phyloP scores from a whole-genome alignment of 92 coral and sea anemone species.

The Actinernus sp. region DNA sequence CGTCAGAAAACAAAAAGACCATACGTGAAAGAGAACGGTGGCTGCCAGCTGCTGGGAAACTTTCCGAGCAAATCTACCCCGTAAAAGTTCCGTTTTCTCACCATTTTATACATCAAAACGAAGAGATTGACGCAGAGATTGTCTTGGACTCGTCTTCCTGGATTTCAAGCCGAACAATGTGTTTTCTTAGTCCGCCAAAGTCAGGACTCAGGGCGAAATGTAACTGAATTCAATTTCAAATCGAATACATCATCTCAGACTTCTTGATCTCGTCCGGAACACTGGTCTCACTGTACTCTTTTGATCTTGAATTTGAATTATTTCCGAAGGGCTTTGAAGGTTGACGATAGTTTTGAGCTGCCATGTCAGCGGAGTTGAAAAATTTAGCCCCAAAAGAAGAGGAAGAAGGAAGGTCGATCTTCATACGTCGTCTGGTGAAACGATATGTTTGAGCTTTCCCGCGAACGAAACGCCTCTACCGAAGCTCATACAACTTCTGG shows the following conservation, averaged over 20 bases:
- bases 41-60: conserved; percentile 50
- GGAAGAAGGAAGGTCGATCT: conserved; percentile 78
- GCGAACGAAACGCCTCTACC: conserved; percentile 79
- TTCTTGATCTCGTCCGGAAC: conserved; percentile 16
- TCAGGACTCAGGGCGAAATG: too few species aligned
- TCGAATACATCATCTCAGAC: too few species aligned
- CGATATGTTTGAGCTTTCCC: conserved; percentile 86
- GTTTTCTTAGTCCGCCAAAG: conserved; percentile 5
- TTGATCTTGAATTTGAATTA: conserved; percentile 2
- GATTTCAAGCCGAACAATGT: conserved; percentile 5
- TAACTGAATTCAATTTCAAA: too few species aligned
- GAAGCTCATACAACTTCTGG: conserved; percentile 80
- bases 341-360: not conserved
- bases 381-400: conserved; percentile 70
- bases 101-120: conserved; percentile 23
- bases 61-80: conserved; percentile 11
- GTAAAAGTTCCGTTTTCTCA: not conserved
- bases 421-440: conserved; percentile 74
- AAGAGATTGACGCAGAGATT: not conserved
- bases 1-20: conserved; percentile 77
- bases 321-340: not conserved
- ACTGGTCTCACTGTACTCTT: not conserved
- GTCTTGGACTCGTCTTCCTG: not conserved
- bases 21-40: conserved; percentile 76
- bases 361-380: conserved; percentile 75